Conservation (phyloP, 2,113 vertebrate species). For the Cyprinus carpio region DNA sequence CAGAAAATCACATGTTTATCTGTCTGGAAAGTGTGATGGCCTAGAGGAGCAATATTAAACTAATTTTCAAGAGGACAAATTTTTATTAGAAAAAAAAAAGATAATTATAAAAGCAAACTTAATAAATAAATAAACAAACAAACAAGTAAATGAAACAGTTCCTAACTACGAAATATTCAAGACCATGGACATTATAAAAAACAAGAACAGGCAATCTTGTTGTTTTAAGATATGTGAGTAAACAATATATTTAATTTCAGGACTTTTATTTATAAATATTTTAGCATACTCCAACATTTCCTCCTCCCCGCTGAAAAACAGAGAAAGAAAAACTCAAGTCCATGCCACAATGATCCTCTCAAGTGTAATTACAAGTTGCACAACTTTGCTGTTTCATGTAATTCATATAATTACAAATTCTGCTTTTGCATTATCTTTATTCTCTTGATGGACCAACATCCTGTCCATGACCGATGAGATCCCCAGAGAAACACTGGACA, state of each 20-base stretch:
- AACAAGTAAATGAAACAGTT: background rate
- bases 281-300: background rate
- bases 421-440: background rate
- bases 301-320: background rate
- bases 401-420: background rate
- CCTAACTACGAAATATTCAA: background rate
- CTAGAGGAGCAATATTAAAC: background rate
- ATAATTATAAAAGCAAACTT: background rate
- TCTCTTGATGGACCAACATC: background rate
- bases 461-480: background rate
- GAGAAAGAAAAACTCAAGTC: background rate
- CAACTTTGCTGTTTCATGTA: background rate
- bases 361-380: background rate
- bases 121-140: too few relatives aligned
- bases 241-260: too few relatives aligned
- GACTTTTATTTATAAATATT: background rate
- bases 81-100: background rate
- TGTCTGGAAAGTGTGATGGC: background rate
- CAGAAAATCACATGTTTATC: too few relatives aligned
- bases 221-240: background rate
- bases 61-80: background rate
- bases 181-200: background rate
- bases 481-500: background rate
- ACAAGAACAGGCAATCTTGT: background rate
- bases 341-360: background rate